Conservation (phyloP, 2,113 vertebrate genomes). For the Scortum barcoo region DNA sequence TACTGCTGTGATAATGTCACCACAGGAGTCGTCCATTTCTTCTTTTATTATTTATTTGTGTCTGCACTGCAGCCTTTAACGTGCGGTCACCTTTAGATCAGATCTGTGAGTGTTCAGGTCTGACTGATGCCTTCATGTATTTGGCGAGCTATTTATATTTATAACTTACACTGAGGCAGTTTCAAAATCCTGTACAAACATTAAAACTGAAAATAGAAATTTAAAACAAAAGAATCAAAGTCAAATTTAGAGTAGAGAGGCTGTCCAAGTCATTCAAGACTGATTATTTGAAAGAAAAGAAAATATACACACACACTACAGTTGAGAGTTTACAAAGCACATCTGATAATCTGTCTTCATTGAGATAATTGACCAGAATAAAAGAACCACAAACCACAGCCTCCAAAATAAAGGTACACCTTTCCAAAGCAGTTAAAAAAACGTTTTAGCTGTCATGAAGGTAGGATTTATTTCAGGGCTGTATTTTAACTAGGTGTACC, state of each 20-base stretch:
- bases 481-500: no score
- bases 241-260: background rate
- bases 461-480: no score
- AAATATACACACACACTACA: background rate
- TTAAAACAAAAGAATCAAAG: background rate
- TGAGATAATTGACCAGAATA: no score
- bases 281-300: background rate
- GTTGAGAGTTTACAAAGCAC: background rate
- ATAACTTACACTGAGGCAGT: background rate
- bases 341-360: background rate
- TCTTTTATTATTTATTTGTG: background rate
- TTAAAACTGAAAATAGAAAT: background rate
- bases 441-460: no score
- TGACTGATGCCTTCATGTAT: background rate
- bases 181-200: background rate
- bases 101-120: background rate
- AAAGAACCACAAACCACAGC: background rate
- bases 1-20: background rate
- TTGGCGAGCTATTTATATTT: background rate
- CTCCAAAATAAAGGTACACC: background rate
- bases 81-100: background rate
- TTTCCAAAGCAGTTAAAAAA: no score
- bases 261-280: background rate
- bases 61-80: background rate
- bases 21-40: background rate